Conservation (phyloP, 2,797 vertebrate genomes). For the Antennarius maculatus region DNA sequence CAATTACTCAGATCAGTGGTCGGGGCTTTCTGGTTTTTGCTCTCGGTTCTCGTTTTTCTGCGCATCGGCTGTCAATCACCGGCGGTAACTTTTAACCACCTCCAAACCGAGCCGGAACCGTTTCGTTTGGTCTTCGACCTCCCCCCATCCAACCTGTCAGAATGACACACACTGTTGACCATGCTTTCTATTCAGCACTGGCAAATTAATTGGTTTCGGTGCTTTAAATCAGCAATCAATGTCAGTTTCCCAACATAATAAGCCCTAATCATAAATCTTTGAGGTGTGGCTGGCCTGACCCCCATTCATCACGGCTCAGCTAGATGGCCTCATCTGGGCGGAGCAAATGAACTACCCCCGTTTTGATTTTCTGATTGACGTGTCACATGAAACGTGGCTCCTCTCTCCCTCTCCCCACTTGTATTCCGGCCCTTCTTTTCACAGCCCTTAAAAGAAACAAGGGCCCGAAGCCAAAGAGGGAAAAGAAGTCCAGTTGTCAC, state of each 20-base stretch:
- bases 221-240: conserved; percentile 85
- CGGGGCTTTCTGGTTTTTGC: conserved; percentile 59
- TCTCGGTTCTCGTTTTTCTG: conserved; percentile 59
- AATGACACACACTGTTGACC: conserved; percentile 83
- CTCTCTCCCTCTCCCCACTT: conserved; percentile 48
- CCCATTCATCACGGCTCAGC: conserved; percentile 75
- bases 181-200: conserved; percentile 81
- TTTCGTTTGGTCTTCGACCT: conserved; percentile 74
- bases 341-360: conserved; percentile 89
- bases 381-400: conserved; percentile 87
- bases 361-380: conserved; percentile 95
- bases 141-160: conserved; percentile 81
- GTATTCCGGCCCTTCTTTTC: conserved; percentile 43
- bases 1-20: conserved; percentile 83
- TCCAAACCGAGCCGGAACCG: conserved; percentile 76
- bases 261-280: conserved; percentile 86
- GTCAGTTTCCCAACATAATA: conserved; percentile 86
- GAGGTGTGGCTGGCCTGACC: conserved; percentile 81
- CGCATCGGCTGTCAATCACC: conserved; percentile 79
- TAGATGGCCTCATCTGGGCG: conserved; percentile 90
- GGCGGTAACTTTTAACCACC: conserved; percentile 78
- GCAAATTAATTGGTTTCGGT: conserved; percentile 82
- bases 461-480: conserved; percentile 58
- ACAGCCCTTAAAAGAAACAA: conserved; percentile 45
- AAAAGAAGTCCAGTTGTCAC: conserved; percentile 53